Percentiles rank a stretch among this genome's conserved stretches.
phyloP scores from a whole-genome alignment of 2,888 invertebrate species.

The Hedya salicella region DNA sequence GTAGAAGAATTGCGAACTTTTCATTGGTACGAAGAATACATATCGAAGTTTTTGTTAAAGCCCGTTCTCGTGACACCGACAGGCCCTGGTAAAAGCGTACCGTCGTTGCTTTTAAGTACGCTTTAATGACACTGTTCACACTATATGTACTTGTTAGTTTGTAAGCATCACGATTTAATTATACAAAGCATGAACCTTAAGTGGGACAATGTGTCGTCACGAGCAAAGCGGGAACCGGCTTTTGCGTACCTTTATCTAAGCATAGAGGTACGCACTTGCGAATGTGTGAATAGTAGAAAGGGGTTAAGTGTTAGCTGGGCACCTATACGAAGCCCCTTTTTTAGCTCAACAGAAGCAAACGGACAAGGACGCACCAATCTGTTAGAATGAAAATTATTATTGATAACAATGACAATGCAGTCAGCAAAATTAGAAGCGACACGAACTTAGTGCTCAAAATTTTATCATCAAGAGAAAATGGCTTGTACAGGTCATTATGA shows the following conservation, averaged over 20 bases:
- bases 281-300: constrained; percentile 12
- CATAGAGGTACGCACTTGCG: not conserved
- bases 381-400: too few species aligned
- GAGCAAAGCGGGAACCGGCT: constrained; percentile 19
- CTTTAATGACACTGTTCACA: constrained; percentile 27
- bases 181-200: constrained; percentile 26
- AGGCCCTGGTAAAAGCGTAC: constrained; percentile 17
- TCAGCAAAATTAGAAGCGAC: too few species aligned
- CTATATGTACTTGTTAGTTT: constrained; percentile 4
- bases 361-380: too few species aligned
- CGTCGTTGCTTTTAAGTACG: constrained; percentile 22
- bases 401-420: too few species aligned
- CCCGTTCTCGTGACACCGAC: constrained; percentile 20
- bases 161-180: constrained; percentile 27
- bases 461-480: too few species aligned
- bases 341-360: not conserved
- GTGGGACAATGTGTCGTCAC: constrained; percentile 20
- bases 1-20: too few species aligned
- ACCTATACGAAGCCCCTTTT: not conserved
- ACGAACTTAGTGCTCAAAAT: too few species aligned
- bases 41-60: constrained; percentile 7
- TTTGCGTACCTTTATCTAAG: not conserved
- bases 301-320: not conserved
- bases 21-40: not conserved
- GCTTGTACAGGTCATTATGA: too few species aligned